Evolutionary conservation across 1,140 invertebrate species (phyloP), one percentile per base, ranked within the genome.

Genomic region (Berghia stephanieae): DNA sequence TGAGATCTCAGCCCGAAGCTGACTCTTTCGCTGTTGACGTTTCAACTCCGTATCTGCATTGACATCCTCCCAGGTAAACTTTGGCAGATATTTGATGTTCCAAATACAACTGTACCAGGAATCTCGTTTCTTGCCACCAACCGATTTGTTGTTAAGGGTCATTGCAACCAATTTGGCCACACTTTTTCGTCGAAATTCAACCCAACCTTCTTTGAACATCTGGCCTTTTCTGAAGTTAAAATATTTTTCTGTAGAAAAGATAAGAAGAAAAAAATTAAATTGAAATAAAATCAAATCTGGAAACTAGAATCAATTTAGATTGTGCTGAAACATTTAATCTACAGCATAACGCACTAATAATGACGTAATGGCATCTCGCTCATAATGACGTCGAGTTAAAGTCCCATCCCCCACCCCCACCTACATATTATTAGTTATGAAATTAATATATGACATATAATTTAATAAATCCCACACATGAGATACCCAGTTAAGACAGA

Each of bases 11-110:
- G 94, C 92, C 79, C 94, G 89, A 55, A 98, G 87, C 87, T 94
- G 93, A 87, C 98, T 96, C 86, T 95, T 94, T 81, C 93, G 93
- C 8, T 96, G 94, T 42, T 95, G 95, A 87, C 93, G 93, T 90
- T 99, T 97, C 90, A 98, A 98, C 21, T 94, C 87, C 75, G 98
- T 90, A 83, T 96, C 92, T 90, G 98, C 97, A 86, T 94, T 95
- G 27, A 99, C 90, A 90, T 99, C 96, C 66, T 93, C 91, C 97
- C 97, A 99, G 89, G 98, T 98, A 87, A 99, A 99, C 80, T 95
- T 93, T 38, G 83, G 93, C 72, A 99, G 91, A 89, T 98, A 99
- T 90, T 98, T 98, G 70, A 98, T 94, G 85, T 94, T 97, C 97
- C 97, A 99, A 49, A 98, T 91, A 87, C 93, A 93, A 85, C 97